Evolutionary conservation across 2,888 invertebrate genomes (phyloP).

Genomic region (Acanthosepion esculentum): DNA sequence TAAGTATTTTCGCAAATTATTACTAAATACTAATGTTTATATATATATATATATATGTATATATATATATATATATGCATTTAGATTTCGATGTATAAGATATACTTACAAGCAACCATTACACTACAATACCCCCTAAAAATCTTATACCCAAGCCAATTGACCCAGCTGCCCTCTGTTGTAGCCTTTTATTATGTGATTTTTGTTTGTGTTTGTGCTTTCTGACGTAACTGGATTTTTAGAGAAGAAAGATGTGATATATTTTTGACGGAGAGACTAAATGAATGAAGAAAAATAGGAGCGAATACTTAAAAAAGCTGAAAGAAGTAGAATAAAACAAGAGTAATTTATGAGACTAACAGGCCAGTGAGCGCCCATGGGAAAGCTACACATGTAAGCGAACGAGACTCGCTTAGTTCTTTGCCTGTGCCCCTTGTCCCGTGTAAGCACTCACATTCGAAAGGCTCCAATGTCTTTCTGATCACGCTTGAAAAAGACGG

Average conservation of each 20-base stretch:
- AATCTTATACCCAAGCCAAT: too few species aligned
- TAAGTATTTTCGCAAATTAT: too few species aligned
- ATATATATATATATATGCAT: too few species aligned
- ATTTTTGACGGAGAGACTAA: background rate
- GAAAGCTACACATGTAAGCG: background rate
- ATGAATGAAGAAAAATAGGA: background rate
- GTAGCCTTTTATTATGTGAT: too few species aligned
- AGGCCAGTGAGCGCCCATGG: background rate
- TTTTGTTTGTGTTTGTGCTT: background rate
- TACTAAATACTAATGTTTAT: too few species aligned
- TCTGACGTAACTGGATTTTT: background rate
- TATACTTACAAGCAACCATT: too few species aligned
- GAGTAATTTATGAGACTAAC: background rate
- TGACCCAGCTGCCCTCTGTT: too few species aligned
- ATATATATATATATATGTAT: too few species aligned
- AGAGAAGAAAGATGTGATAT: background rate
- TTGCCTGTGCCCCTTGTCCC: background rate
- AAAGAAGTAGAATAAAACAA: background rate
- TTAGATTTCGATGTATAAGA: too few species aligned
- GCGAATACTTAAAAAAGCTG: background rate
- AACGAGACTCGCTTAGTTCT: background rate
- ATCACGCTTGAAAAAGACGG: background rate
- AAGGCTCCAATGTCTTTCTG: background rate
- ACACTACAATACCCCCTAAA: too few species aligned
- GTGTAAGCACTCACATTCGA: background rate